Conservation (phyloP, 2,113 vertebrate species). For the Sturnira hondurensis region DNA sequence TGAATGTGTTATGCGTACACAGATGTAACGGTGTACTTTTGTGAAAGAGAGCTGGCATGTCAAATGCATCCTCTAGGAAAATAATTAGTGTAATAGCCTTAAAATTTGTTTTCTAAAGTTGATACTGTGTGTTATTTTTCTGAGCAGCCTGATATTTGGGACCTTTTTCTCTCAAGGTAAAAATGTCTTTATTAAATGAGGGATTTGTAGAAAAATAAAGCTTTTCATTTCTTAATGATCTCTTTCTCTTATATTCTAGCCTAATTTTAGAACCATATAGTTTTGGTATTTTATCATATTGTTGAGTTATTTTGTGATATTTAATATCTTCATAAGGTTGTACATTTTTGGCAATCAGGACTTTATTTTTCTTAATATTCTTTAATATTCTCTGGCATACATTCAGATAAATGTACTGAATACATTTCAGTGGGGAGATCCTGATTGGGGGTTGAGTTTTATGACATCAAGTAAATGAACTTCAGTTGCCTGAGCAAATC, state of each 20-base stretch:
- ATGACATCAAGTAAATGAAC: not conserved
- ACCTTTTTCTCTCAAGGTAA: constrained; percentile 73
- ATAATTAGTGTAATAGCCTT: constrained; percentile 65
- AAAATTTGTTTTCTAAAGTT: constrained; percentile 70
- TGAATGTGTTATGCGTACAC: no score
- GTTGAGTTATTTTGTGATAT: not conserved
- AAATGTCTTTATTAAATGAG: constrained; percentile 71
- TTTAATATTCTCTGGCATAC: not conserved
- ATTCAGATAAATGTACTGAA: not conserved
- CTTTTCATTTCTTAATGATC: not conserved
- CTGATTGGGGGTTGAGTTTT: not conserved
- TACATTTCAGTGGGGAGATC: not conserved
- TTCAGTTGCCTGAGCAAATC: not conserved
- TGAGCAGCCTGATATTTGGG: constrained; percentile 69
- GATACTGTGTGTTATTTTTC: constrained; percentile 71
- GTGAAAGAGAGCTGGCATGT: constrained; percentile 56
- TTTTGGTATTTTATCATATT: not conserved
- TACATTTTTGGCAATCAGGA: not conserved
- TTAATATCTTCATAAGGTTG: constrained; percentile 1
- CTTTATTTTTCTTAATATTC: not conserved
- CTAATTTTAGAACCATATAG: not conserved
- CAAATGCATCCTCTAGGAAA: constrained; percentile 69
- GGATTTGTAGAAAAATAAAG: constrained; percentile 64
- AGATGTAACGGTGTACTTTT: no score
- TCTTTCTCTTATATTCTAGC: not conserved